Conservation (phyloP, 2,797 vertebrate species). For the Spheniscus humboldti region DNA sequence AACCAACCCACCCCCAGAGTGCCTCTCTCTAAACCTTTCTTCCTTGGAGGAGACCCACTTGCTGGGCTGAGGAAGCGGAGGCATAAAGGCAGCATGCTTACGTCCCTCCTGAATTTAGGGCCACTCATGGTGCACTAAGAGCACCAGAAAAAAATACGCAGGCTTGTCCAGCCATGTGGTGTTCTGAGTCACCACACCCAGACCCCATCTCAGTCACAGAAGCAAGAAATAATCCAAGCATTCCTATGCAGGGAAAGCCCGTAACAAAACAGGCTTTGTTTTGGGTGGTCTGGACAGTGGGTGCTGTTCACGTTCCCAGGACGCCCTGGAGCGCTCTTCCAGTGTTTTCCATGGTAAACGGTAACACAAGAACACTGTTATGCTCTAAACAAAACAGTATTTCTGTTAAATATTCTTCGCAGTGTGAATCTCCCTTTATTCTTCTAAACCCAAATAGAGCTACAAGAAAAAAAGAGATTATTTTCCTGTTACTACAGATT, state of each 20-base stretch:
- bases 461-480: not conserved
- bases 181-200: not conserved
- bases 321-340: not conserved
- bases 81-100: not conserved
- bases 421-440: not conserved
- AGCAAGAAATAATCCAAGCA: not conserved
- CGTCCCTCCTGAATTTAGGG: fast-evolving
- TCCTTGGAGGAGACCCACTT: not conserved
- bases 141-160: not conserved
- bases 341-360: not conserved
- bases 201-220: not conserved
- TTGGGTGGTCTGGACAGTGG: not conserved
- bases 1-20: not conserved
- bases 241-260: not conserved
- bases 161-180: not conserved
- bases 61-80: not conserved
- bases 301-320: not conserved
- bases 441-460: not conserved
- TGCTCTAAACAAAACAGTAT: not conserved
- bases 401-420: not conserved
- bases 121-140: not conserved
- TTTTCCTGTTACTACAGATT: not conserved
- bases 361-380: fast-evolving
- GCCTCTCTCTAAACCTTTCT: not conserved
- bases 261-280: not conserved